Percentiles rank a stretch among this genome's conserved stretches.
These are phyloP conservation scores for Malaclemys terrapin DNA, from an alignment of 2,113 vertebrate genomes.

Conservation along the genomic window DNA sequence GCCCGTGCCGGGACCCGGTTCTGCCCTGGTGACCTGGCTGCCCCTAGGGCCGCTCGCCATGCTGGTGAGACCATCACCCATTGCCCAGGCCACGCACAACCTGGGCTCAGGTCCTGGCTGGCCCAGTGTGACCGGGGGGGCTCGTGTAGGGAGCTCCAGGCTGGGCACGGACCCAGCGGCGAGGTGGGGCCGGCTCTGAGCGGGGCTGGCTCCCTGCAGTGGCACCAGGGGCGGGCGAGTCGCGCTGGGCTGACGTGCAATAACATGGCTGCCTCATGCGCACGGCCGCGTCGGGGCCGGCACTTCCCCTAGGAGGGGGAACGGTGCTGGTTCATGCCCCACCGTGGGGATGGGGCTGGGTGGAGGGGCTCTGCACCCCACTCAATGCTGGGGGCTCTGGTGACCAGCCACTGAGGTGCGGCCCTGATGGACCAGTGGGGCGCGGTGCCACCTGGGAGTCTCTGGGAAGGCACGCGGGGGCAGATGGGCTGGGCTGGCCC, in stretches of 20 bases:
- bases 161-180: too few species aligned
- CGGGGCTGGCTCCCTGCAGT: neutral
- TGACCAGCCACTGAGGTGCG: accelerated
- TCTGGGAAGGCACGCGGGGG: neutral
- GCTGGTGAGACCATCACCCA: too few species aligned
- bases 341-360: neutral
- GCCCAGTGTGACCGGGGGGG: neutral
- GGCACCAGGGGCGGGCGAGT: accelerated
- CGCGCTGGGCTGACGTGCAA: conserved; percentile 48
- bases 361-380: accelerated
- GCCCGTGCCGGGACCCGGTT: accelerated
- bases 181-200: neutral
- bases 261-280: neutral
- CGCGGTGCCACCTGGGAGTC: neutral
- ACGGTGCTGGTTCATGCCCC: accelerated
- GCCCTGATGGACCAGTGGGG: neutral
- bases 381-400: accelerated
- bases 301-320: neutral
- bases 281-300: accelerated
- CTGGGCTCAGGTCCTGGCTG: neutral
- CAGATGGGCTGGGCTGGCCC: neutral
- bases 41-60: too few species aligned
- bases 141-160: too few species aligned
- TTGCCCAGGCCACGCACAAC: neutral
- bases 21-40: too few species aligned